Base-by-base conservation (phyloP, 1,140 invertebrate species). In the Arion vulgaris region DNA sequence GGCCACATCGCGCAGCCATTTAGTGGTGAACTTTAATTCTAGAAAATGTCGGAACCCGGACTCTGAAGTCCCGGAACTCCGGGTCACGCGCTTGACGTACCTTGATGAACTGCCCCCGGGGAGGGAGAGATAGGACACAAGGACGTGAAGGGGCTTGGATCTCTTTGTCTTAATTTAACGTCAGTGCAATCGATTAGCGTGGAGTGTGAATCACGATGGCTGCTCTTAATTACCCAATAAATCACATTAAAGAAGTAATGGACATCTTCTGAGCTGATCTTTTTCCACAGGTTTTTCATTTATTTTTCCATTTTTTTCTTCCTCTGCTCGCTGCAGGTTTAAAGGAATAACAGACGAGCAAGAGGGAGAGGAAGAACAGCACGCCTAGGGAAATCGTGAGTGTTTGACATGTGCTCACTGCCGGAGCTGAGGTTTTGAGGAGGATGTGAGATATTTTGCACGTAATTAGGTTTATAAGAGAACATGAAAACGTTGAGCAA, bases 111-210 rank as follows among this genome's bases (percentile, higher is more conserved):
- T 76, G 74, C 23, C 19, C 45, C 26, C 19, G 45, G 39, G 74
- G 32, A 53, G 49, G 32, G 45, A 49, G 49, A 45, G 41, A 28
- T 76, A 57, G 41, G 49, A 53, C 41, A 36, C 41, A n/a, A 34
- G 45, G 32, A 32, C 39, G 74, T 26, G 74, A 53, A 45, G 74
- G 41, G 15, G 1, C 49, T 34, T 28, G 74, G 23, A 45, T 34
- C 74, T 76, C 45, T 76, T 76, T 76, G 74, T 76, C 74, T 76
- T 76, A 76, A 76, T 76, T 76, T 76, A 76, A 76, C 74, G 49
- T 51, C 74, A 53, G 39, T 76, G 74, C 74, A 76, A 76, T 76
- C 74, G 74, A 76, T 76, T 51, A 49, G 45, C 32, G 74, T 17
- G 5, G 74, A 76, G 74, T 76, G 74, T 49, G 74, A 76, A 76